Evolutionary conservation across 2,888 invertebrate species (phyloP).

Genomic region (Periphyllus acericola): DNA sequence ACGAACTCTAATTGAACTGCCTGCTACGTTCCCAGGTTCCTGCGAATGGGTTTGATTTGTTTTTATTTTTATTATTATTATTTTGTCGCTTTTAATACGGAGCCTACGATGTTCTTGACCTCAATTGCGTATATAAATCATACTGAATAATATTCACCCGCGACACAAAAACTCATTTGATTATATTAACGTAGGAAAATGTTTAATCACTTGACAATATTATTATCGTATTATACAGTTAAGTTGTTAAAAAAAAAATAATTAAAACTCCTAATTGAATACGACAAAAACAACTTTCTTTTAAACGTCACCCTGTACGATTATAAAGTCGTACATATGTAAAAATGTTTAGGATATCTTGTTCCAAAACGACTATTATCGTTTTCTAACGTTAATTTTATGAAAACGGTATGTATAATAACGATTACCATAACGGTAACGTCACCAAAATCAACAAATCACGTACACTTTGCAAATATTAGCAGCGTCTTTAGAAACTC

Average conservation of each 20-base stretch:
- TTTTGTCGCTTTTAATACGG: constrained; percentile 51
- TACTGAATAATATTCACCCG: constrained; percentile 1
- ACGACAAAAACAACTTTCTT: neutral
- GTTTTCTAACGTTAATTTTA: neutral
- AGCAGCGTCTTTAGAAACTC: no score
- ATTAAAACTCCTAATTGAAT: neutral
- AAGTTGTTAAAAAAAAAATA: neutral
- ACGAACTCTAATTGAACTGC: constrained; percentile 61
- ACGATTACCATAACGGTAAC: neutral
- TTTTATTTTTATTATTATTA: constrained; percentile 50
- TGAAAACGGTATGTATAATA: neutral
- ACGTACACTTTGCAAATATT: no score
- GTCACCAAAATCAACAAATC: no score
- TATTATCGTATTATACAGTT: neutral
- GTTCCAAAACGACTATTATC: neutral
- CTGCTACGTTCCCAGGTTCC: constrained; percentile 56
- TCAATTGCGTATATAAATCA: constrained; percentile 51
- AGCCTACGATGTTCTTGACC: constrained; percentile 52
- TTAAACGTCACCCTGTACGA: neutral
- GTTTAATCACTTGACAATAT: neutral
- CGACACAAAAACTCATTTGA: neutral
- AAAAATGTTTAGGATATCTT: neutral
- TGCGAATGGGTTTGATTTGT: constrained; percentile 47
- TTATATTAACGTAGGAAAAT: constrained; percentile 52
- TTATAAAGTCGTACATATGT: neutral